Conservation (phyloP, 2,888 invertebrate species). For the Chydorus sphaericus region DNA sequence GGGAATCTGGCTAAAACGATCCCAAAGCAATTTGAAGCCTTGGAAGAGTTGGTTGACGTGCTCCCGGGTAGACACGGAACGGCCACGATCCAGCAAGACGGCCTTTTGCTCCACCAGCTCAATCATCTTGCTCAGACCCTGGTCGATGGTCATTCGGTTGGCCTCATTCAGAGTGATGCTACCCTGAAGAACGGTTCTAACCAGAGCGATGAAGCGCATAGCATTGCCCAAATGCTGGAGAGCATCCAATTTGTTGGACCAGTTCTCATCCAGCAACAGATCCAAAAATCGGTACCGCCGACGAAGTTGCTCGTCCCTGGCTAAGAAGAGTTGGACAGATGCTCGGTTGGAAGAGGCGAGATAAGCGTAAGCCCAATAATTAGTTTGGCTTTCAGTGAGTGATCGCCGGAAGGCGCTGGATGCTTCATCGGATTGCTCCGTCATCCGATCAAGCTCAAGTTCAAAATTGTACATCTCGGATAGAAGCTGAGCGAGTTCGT, state of each 20-base stretch:
- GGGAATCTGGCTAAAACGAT: slow-evolving; percentile 1
- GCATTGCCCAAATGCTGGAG: background rate
- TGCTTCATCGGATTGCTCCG: background rate
- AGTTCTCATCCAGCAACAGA: background rate
- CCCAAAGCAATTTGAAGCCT: slow-evolving; percentile 1
- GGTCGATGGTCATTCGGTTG: background rate
- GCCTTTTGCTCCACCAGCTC: background rate
- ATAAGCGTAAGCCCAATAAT: slow-evolving; percentile 1
- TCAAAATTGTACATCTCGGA: background rate
- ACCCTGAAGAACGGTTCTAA: background rate
- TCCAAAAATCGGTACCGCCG: background rate
- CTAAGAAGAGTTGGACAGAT: background rate
- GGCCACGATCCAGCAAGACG: slow-evolving; percentile 2
- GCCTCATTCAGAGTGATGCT: slow-evolving; percentile 1
- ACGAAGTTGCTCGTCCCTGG: background rate
- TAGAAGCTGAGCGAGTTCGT: background rate
- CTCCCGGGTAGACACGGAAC: background rate
- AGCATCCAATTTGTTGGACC: background rate
- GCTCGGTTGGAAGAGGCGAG: slow-evolving; percentile 1
- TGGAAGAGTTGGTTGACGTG: background rate
- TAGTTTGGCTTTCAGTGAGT: background rate
- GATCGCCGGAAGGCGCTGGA: background rate
- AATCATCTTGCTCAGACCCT: background rate
- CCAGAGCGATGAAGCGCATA: slow-evolving; percentile 4
- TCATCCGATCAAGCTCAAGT: background rate